Conservation (phyloP, 2,888 invertebrate species). For the Megaustenia siamemsis region DNA sequence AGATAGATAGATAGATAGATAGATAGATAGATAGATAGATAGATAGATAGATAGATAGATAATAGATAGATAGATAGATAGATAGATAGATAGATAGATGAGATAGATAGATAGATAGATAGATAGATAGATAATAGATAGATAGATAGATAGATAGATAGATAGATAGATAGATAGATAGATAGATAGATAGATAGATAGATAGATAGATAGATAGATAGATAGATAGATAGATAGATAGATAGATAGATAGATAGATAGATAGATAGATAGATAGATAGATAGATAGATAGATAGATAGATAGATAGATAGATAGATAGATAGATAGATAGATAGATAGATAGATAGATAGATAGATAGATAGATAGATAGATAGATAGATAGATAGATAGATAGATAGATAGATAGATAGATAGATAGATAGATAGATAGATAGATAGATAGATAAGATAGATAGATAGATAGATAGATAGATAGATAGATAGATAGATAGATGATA, state of each 20-base stretch:
- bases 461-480: not conserved
- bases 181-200: not conserved
- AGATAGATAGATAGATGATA: constrained; percentile 15
- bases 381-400: constrained; percentile 6
- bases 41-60: not conserved
- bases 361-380: not conserved
- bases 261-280: not conserved
- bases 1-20: not conserved
- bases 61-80: not conserved
- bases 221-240: constrained; percentile 23
- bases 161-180: constrained; percentile 13
- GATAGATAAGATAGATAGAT: not conserved
- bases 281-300: not conserved
- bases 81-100: constrained; percentile 5
- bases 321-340: constrained; percentile 27
- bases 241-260: not conserved
- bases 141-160: not conserved
- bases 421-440: constrained; percentile 13
- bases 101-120: not conserved
- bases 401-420: not conserved
- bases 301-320: not conserved
- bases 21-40: constrained; percentile 23
- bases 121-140: constrained; percentile 1
- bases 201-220: not conserved
- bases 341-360: not conserved